These are phyloP conservation scores for Nemopilema nomurai DNA, from an alignment of 30 jellyfish, hydroid and myxozoan species.

Conservation along the genomic window DNA sequence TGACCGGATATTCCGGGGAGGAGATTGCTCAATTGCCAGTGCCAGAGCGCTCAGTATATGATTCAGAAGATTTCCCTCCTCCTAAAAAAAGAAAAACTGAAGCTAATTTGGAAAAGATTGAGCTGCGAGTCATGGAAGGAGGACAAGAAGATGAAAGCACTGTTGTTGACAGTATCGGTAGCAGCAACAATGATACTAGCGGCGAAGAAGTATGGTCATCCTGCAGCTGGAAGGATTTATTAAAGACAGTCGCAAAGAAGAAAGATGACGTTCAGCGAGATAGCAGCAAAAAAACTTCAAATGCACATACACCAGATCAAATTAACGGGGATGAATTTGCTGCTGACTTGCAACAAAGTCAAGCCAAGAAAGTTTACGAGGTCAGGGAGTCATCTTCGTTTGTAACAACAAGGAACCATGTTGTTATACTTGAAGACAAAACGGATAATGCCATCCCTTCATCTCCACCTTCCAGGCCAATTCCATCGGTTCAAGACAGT, in stretches of 20 bases:
- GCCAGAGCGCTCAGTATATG: not conserved
- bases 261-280: not conserved
- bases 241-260: not conserved
- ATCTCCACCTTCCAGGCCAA: not conserved
- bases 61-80: not conserved
- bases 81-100: not conserved
- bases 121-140: not conserved
- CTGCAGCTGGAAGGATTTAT: not conserved
- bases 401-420: constrained; percentile 1
- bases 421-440: constrained; percentile 8
- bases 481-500: not conserved
- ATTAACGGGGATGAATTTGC: not conserved
- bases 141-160: not conserved
- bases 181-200: constrained; percentile 3
- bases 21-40: not conserved
- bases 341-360: not conserved
- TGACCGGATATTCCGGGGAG: not conserved
- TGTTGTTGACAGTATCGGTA: constrained; percentile 2
- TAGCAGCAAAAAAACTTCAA: not conserved
- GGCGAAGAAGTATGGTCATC: constrained; percentile 5
- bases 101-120: not conserved
- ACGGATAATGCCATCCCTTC: constrained; percentile 2
- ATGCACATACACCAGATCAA: not conserved
- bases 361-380: not conserved
- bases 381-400: constrained; percentile 1